Percentiles rank a stretch among this genome's conserved stretches.
Evolutionary conservation across 2,888 invertebrate genomes (phyloP).

Genomic region (Zaprionus bogoriensis): DNA sequence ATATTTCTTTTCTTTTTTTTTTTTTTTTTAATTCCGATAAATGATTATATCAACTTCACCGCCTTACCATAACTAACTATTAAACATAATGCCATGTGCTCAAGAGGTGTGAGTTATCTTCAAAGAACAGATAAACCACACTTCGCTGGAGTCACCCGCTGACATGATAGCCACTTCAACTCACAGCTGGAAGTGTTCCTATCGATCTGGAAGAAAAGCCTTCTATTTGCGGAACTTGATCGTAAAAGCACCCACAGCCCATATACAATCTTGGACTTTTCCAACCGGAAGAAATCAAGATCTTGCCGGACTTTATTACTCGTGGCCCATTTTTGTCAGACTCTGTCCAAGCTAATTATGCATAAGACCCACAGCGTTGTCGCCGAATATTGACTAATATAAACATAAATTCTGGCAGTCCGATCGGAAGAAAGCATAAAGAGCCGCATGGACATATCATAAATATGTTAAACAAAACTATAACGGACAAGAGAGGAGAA

Average conservation of each 20-base stretch:
- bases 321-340: slow-evolving; percentile 38
- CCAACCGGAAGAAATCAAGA: slow-evolving; percentile 56
- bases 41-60: not conserved
- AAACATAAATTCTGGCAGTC: slow-evolving; percentile 49
- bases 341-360: slow-evolving; percentile 60
- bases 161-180: slow-evolving; percentile 22
- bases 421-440: not conserved
- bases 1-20: too few relatives aligned
- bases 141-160: slow-evolving; percentile 22
- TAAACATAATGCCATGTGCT: not conserved
- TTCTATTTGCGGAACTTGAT: slow-evolving; percentile 23
- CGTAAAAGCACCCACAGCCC: slow-evolving; percentile 51
- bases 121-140: not conserved
- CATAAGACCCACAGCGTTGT: slow-evolving; percentile 61
- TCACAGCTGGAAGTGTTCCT: slow-evolving; percentile 26
- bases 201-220: not conserved
- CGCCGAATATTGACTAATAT: slow-evolving; percentile 52
- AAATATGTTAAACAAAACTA: slow-evolving; percentile 77
- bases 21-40: not conserved
- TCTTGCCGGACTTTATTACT: slow-evolving; percentile 14
- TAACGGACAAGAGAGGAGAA: slow-evolving; percentile 39
- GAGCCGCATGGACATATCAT: slow-evolving; percentile 46
- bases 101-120: not conserved
- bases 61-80: too few relatives aligned
- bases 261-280: slow-evolving; percentile 13